Percentiles rank a stretch among this genome's conserved stretches.
Conservation (phyloP, 2,888 invertebrate genomes). For the Eupithecia pulchellata region DNA sequence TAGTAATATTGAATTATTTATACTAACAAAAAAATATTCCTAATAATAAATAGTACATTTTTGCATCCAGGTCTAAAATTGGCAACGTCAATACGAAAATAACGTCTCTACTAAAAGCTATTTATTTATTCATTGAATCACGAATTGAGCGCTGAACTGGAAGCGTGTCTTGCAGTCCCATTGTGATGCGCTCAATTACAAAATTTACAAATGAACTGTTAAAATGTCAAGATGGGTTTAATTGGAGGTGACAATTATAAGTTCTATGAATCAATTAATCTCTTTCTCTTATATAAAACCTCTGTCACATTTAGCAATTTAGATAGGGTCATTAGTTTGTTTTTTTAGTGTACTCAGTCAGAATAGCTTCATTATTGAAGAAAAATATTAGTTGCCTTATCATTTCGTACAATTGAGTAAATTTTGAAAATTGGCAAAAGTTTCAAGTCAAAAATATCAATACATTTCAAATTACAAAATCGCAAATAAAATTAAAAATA, state of each 20-base stretch:
- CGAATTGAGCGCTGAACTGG: slow-evolving; percentile 67
- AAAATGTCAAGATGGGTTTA: slow-evolving; percentile 43
- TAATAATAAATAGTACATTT: too few relatives aligned
- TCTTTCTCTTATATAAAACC: not conserved
- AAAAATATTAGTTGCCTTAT: too few relatives aligned
- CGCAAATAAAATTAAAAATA: not conserved
- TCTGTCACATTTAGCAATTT: too few relatives aligned
- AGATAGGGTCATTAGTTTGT: too few relatives aligned
- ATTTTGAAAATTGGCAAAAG: too few relatives aligned
- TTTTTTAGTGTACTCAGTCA: too few relatives aligned
- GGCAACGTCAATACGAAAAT: not conserved
- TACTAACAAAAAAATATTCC: not conserved
- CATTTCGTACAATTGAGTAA: too few relatives aligned
- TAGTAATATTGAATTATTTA: not conserved
- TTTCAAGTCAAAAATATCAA: not conserved
- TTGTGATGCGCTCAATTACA: slow-evolving; percentile 69
- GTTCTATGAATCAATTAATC: not conserved
- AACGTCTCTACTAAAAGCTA: slow-evolving; percentile 60
- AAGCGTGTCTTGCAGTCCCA: slow-evolving; percentile 67
- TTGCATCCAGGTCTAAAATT: slow-evolving; percentile 19
- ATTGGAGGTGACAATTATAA: slow-evolving; percentile 32
- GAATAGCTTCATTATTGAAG: too few relatives aligned
- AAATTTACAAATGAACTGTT: slow-evolving; percentile 55
- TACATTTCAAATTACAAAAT: not conserved
- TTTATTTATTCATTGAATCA: slow-evolving; percentile 77